Conservation (phyloP, 2,797 vertebrate species). For the Hipposideros larvatus region DNA sequence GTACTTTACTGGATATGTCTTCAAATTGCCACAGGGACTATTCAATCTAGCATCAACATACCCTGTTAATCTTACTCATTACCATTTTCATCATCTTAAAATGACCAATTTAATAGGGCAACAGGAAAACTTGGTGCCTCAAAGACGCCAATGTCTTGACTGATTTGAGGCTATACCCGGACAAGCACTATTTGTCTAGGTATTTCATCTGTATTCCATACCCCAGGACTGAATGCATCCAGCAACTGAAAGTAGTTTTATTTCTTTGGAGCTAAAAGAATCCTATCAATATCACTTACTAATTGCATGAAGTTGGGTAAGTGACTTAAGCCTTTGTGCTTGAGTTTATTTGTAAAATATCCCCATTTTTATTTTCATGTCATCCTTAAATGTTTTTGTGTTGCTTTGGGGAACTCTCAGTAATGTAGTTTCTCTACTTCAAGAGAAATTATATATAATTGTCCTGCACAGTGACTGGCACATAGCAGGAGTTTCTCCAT, state of each 20-base stretch:
- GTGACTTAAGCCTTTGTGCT: slow-evolving; percentile 7
- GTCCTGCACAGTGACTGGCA: background rate
- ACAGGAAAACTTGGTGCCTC: background rate
- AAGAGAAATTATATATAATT: slow-evolving; percentile 2
- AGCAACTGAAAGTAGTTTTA: slow-evolving; percentile 46
- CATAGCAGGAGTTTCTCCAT: background rate
- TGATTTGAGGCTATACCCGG: background rate
- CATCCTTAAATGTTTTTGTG: slow-evolving; percentile 10
- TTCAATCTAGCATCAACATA: background rate
- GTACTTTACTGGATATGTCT: background rate
- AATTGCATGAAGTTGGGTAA: background rate
- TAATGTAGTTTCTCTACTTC: slow-evolving; percentile 22
- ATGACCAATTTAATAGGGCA: background rate
- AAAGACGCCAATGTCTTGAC: background rate
- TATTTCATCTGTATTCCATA: background rate
- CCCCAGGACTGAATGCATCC: background rate
- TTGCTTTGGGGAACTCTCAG: background rate
- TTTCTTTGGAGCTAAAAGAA: background rate
- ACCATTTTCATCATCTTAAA: background rate
- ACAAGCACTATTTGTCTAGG: background rate
- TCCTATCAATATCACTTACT: background rate
- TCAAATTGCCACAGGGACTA: background rate
- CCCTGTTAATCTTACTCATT: slow-evolving; percentile 13
- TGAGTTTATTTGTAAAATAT: background rate
- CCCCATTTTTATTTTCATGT: background rate